phyloP scores from a whole-genome alignment of 2,797 vertebrate species.

The Poeciliopsis turneri region DNA sequence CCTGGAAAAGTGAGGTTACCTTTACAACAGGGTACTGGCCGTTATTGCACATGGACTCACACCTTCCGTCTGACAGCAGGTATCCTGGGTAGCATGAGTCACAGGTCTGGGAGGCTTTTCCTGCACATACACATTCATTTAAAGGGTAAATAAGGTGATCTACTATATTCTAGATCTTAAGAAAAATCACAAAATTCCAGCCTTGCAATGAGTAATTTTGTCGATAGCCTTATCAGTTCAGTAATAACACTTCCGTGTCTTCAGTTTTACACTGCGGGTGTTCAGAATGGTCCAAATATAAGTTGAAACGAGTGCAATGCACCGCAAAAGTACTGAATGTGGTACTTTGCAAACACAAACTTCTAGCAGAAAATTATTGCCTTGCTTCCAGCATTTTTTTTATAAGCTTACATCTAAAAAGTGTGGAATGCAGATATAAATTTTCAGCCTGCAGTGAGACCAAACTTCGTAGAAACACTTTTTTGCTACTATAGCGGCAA shows the following conservation, averaged over 20 bases:
- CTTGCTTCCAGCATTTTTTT: not conserved
- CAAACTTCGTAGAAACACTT: not conserved
- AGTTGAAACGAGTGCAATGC: not conserved
- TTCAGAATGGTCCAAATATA: not conserved
- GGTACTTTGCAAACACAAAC: not conserved
- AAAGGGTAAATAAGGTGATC: not conserved
- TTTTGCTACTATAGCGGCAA: not conserved
- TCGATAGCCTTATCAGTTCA: too few species aligned
- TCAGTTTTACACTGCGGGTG: not conserved
- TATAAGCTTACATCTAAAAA: not conserved
- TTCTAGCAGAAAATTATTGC: not conserved
- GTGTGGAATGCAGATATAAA: not conserved
- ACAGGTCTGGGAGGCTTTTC: constrained; percentile 78
- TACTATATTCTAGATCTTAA: not conserved
- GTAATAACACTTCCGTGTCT: not conserved
- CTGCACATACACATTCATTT: constrained; percentile 64
- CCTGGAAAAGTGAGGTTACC: constrained; percentile 65
- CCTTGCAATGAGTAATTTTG: not conserved
- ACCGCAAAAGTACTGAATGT: not conserved
- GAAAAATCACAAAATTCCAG: not conserved
- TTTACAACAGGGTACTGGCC: constrained; percentile 83
- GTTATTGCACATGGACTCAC: constrained; percentile 80
- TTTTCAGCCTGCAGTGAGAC: not conserved
- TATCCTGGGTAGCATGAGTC: constrained; percentile 86
- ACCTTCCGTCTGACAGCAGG: constrained; percentile 80